phyloP scores from a whole-genome alignment of 2,888 invertebrate species.

The Athalia cordata region DNA sequence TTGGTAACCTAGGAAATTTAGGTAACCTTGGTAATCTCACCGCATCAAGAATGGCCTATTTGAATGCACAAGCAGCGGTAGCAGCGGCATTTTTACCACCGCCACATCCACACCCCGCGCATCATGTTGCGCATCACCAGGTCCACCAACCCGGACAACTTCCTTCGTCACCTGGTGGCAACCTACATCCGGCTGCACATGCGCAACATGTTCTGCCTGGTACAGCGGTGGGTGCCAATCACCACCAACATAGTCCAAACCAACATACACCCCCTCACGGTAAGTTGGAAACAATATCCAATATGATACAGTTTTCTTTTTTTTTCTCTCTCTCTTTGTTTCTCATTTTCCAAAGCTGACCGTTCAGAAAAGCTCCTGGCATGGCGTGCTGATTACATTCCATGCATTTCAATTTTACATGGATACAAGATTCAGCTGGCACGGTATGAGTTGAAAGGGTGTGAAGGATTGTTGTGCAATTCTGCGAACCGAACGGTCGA shows the following conservation, averaged over 20 bases:
- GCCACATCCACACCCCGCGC: slow-evolving; percentile 76
- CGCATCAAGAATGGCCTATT: slow-evolving; percentile 89
- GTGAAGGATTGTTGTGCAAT: too few relatives aligned
- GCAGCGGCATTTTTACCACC: slow-evolving; percentile 91
- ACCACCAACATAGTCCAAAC: slow-evolving; percentile 70
- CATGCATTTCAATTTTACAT: too few relatives aligned
- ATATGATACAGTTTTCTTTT: background rate
- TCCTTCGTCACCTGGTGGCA: slow-evolving; percentile 66
- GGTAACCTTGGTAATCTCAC: slow-evolving; percentile 82
- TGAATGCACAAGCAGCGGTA: slow-evolving; percentile 94
- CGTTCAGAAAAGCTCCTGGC: too few relatives aligned
- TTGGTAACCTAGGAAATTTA: slow-evolving; percentile 67
- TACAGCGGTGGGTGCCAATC: slow-evolving; percentile 65
- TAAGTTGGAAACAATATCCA: slow-evolving; percentile 56
- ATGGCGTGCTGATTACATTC: too few relatives aligned
- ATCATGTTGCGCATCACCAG: slow-evolving; percentile 72
- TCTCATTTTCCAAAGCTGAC: too few relatives aligned
- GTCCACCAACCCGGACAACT: slow-evolving; percentile 72
- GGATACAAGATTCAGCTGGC: too few relatives aligned
- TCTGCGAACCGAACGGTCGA: too few relatives aligned
- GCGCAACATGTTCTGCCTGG: slow-evolving; percentile 70
- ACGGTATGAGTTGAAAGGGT: too few relatives aligned
- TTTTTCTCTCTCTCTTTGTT: too few relatives aligned
- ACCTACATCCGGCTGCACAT: slow-evolving; percentile 67
- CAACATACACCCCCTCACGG: slow-evolving; percentile 70